A percentile compares a stretch with the other conserved stretches of the same genome.
Evolutionary conservation across 2,888 invertebrate species (phyloP).

Genomic region (Blera fallax): DNA sequence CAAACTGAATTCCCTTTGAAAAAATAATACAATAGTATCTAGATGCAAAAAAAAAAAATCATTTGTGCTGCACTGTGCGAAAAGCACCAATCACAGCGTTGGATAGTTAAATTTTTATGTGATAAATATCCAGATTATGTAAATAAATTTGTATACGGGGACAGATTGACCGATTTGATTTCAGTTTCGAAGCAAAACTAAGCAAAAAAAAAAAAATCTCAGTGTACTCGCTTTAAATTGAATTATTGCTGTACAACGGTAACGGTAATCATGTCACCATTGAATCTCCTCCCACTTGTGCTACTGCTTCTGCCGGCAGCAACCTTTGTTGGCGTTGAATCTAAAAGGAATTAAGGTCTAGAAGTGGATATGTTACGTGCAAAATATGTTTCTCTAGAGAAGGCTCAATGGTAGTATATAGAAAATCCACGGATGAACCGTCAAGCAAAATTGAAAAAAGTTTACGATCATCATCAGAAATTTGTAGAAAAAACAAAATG

Average conservation of each 20-base stretch:
- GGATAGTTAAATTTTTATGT: too few species aligned
- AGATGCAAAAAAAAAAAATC: background rate
- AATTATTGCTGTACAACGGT: slow-evolving; percentile 56
- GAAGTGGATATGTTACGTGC: slow-evolving; percentile 85
- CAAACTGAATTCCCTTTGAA: slow-evolving; percentile 27
- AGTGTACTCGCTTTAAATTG: slow-evolving; percentile 46
- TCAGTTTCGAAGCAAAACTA: background rate
- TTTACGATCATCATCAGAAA: slow-evolving; percentile 78
- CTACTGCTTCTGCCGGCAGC: slow-evolving; percentile 24
- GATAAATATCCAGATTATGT: slow-evolving; percentile 23
- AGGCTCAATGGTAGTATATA: slow-evolving; percentile 79
- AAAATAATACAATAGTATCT: background rate
- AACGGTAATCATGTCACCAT: slow-evolving; percentile 54
- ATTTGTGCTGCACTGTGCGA: slow-evolving; percentile 18
- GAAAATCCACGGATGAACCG: slow-evolving; percentile 74
- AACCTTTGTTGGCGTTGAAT: slow-evolving; percentile 44
- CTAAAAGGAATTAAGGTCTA: slow-evolving; percentile 76
- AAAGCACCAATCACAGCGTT: background rate
- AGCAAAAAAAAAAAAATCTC: slow-evolving; percentile 9
- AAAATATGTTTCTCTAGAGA: slow-evolving; percentile 84
- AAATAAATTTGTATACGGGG: slow-evolving; percentile 7
- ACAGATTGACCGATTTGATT: slow-evolving; percentile 25
- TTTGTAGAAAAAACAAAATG: slow-evolving; percentile 77
- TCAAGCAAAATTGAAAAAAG: slow-evolving; percentile 78
- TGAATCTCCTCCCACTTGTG: slow-evolving; percentile 22